phyloP scores from a whole-genome alignment of 2,888 invertebrate genomes.

The Argyra leucocephala region DNA sequence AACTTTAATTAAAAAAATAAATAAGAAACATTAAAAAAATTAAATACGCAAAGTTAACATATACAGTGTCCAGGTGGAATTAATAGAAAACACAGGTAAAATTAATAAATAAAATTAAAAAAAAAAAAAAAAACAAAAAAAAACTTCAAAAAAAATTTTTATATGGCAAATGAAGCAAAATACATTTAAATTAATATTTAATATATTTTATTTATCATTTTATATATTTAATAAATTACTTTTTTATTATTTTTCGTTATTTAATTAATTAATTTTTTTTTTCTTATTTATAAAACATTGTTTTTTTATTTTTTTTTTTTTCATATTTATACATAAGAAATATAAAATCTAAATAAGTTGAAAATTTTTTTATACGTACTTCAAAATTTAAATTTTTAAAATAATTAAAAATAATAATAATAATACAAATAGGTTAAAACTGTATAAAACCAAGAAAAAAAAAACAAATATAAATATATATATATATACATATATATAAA shows the following conservation, averaged over 20 bases:
- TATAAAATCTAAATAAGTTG: neutral
- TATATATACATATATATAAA: neutral
- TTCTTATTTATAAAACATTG: no score
- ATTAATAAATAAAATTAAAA: slow-evolving; percentile 7
- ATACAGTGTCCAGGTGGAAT: slow-evolving; percentile 18
- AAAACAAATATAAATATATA: neutral
- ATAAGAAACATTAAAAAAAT: no score
- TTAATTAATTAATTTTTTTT: no score
- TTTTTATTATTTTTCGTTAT: no score
- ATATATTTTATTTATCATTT: neutral
- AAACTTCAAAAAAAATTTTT: neutral
- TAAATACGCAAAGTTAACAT: slow-evolving; percentile 19
- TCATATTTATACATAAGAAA: neutral
- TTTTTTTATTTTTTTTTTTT: no score
- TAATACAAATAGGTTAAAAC: no score
- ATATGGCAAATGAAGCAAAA: neutral
- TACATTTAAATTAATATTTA: neutral
- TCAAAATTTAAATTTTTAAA: neutral
- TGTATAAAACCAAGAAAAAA: neutral
- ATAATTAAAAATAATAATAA: neutral
- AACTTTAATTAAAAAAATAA: slow-evolving; percentile 12
- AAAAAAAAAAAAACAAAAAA: slow-evolving; percentile 9
- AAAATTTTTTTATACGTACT: neutral
- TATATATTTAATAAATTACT: neutral
- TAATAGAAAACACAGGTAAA: slow-evolving; percentile 11